A percentile compares a stretch with the other conserved stretches of the same genome.
phyloP scores from a whole-genome alignment of 37 sponge, comb jelly and placozoan genomes.

The Geodia barretti region DNA sequence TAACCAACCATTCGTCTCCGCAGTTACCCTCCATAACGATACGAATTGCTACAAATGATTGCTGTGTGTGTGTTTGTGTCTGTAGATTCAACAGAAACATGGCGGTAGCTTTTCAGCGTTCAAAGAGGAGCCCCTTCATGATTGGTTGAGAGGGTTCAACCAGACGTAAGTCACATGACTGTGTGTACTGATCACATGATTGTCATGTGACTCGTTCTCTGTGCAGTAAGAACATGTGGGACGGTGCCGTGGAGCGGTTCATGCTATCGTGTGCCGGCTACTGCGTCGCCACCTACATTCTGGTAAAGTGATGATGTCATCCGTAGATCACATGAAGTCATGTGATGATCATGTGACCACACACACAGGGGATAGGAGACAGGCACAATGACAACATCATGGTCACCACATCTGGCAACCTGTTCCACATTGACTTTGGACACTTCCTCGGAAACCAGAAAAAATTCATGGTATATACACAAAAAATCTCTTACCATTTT shows the following conservation, averaged over 20 bases:
- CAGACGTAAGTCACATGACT: slow-evolving; percentile 50
- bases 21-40: neutral
- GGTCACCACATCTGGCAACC: slow-evolving; percentile 88
- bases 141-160: slow-evolving; percentile 85
- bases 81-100: slow-evolving; percentile 72
- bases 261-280: slow-evolving; percentile 94
- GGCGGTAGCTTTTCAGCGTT: slow-evolving; percentile 77
- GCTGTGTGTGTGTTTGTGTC: too few species aligned
- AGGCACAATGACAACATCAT: slow-evolving; percentile 96
- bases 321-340: too few species aligned
- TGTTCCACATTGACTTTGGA: slow-evolving; percentile 99
- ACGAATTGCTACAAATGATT: neutral
- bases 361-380: slow-evolving; percentile 86
- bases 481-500: neutral
- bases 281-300: slow-evolving; percentile 92
- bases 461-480: slow-evolving; percentile 45
- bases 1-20: neutral
- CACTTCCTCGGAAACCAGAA: slow-evolving; percentile 97
- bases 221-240: slow-evolving; percentile 50
- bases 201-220: neutral
- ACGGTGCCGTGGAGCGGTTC: slow-evolving; percentile 76
- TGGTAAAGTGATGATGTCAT: slow-evolving; percentile 53
- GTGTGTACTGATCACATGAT: neutral
- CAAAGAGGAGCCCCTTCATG: slow-evolving; percentile 78
- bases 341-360: neutral